phyloP scores from a whole-genome alignment of 2,888 invertebrate species.

The Entomobrya proxima region DNA sequence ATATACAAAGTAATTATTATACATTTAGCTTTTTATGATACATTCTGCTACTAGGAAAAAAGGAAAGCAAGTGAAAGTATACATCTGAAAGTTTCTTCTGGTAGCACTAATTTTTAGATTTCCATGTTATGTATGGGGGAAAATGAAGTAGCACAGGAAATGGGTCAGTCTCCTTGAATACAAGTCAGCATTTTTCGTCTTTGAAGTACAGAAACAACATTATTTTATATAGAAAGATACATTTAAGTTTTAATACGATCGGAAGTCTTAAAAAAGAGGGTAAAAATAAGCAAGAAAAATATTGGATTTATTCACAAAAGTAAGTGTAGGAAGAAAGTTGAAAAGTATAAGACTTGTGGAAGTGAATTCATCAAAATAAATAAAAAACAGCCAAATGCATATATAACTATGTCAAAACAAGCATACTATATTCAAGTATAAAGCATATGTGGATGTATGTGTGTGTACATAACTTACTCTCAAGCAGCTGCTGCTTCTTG shows the following conservation, averaged over 20 bases:
- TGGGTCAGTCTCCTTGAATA: constrained; percentile 9
- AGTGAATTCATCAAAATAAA: background rate
- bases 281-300: no score
- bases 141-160: background rate
- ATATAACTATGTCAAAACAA: no score
- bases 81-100: no score
- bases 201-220: background rate
- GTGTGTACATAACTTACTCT: background rate
- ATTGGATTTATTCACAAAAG: constrained; percentile 13
- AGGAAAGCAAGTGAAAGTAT: no score
- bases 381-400: background rate
- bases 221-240: background rate
- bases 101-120: no score
- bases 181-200: constrained; percentile 9
- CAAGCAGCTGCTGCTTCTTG: background rate
- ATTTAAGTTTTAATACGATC: background rate
- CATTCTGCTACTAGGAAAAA: no score
- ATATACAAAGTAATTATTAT: background rate
- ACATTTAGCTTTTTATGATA: no score
- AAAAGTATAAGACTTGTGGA: background rate
- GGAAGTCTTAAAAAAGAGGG: background rate
- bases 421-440: no score
- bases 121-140: no score
- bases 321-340: background rate
- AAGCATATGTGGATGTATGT: no score